Conservation (phyloP, 2,797 vertebrate genomes). For the Danio jaintianensis region DNA sequence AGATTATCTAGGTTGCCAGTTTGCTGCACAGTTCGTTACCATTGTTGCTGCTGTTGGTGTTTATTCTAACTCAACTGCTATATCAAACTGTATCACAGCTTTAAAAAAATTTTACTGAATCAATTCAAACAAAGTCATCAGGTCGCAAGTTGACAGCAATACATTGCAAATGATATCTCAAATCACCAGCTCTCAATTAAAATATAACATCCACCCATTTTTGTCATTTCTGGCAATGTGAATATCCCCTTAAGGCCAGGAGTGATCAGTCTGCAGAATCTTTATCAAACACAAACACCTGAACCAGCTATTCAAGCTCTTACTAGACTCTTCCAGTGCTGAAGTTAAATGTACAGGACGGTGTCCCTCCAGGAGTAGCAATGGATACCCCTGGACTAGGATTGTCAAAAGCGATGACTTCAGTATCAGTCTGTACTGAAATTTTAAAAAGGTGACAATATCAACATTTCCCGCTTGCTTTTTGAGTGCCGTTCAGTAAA, state of each 20-base stretch:
- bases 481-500: no score
- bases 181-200: background rate
- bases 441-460: no score
- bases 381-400: background rate
- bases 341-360: background rate
- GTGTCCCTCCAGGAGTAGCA: background rate
- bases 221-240: background rate
- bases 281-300: background rate
- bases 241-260: background rate
- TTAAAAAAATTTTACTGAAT: background rate
- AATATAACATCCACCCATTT: background rate
- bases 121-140: background rate
- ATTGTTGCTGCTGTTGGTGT: no score
- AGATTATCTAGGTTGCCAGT: background rate
- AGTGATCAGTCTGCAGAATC: background rate
- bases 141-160: background rate
- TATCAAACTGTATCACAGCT: background rate
- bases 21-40: background rate
- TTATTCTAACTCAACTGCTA: background rate
- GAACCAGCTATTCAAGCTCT: background rate
- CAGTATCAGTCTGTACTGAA: no score
- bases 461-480: no score
- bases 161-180: background rate
- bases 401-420: no score
- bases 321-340: background rate